These are phyloP conservation scores for Heliconius ethilla DNA, from an alignment of 2,888 invertebrate species.

Conservation along the genomic window DNA sequence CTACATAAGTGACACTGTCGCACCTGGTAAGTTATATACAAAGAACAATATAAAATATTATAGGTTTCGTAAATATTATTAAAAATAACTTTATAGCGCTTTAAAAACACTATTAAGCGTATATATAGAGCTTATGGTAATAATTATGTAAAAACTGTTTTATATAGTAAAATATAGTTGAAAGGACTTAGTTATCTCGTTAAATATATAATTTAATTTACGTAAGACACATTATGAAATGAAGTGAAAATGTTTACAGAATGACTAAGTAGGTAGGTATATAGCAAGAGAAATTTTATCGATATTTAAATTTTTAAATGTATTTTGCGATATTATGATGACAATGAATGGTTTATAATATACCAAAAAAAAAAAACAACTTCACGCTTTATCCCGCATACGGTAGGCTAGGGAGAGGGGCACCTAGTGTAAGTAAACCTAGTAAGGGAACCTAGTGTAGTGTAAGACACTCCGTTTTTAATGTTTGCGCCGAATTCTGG, in stretches of 20 bases:
- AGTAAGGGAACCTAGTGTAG: too few relatives aligned
- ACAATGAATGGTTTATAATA: neutral
- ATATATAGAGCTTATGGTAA: neutral
- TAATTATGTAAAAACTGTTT: neutral
- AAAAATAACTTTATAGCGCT: neutral
- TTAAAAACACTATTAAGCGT: neutral
- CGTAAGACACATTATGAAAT: conserved; percentile 11
- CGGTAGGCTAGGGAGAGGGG: too few relatives aligned
- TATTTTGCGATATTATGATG: neutral
- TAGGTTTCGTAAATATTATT: neutral
- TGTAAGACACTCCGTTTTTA: too few relatives aligned
- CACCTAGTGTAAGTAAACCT: too few relatives aligned
- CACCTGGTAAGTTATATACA: conserved; percentile 84
- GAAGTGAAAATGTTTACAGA: conserved; percentile 1
- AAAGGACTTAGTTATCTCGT: neutral
- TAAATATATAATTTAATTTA: conserved; percentile 10
- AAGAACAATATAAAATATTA: neutral
- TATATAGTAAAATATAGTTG: neutral
- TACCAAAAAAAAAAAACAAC: too few relatives aligned
- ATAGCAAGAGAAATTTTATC: neutral
- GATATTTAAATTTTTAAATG: neutral
- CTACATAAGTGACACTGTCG: conserved; percentile 91
- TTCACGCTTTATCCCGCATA: too few relatives aligned
- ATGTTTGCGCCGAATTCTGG: too few relatives aligned
- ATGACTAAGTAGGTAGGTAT: neutral